These are phyloP conservation scores for Esox masquinongy DNA, from an alignment of 2,797 vertebrate genomes.

Conservation along the genomic window DNA sequence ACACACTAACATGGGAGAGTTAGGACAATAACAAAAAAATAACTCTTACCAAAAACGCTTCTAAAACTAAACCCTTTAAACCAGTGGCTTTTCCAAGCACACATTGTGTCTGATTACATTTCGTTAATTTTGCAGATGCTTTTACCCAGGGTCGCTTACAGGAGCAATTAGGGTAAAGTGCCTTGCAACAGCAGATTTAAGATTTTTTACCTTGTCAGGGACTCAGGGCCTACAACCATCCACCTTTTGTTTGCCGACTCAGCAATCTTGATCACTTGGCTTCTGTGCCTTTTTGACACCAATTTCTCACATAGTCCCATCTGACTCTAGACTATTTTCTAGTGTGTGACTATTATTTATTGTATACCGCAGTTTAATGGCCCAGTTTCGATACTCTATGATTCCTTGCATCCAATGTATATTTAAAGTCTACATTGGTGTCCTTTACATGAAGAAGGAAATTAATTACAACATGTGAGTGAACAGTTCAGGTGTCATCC, in stretches of 20 bases:
- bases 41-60: not conserved
- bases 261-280: too few relatives aligned
- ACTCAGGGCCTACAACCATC: too few relatives aligned
- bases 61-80: not conserved
- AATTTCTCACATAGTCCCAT: not conserved
- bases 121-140: too few relatives aligned
- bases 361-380: not conserved
- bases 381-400: not conserved
- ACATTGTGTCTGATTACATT: slow-evolving; percentile 9
- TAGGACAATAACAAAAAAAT: too few relatives aligned
- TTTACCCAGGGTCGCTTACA: slow-evolving; percentile 1
- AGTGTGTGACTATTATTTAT: not conserved
- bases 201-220: too few relatives aligned
- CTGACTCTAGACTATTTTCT: not conserved
- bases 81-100: slow-evolving; percentile 64
- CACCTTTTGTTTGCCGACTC: too few relatives aligned
- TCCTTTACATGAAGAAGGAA: not conserved
- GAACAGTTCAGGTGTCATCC: not conserved
- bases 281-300: slow-evolving; percentile 33
- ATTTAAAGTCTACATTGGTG: not conserved
- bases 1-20: slow-evolving; percentile 1
- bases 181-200: too few relatives aligned
- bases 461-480: not conserved
- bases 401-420: not conserved
- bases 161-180: too few relatives aligned